A percentile compares a stretch with the other conserved stretches of the same genome.
Conservation (phyloP, 2,888 invertebrate species). For the Argyresthia goedartella region DNA sequence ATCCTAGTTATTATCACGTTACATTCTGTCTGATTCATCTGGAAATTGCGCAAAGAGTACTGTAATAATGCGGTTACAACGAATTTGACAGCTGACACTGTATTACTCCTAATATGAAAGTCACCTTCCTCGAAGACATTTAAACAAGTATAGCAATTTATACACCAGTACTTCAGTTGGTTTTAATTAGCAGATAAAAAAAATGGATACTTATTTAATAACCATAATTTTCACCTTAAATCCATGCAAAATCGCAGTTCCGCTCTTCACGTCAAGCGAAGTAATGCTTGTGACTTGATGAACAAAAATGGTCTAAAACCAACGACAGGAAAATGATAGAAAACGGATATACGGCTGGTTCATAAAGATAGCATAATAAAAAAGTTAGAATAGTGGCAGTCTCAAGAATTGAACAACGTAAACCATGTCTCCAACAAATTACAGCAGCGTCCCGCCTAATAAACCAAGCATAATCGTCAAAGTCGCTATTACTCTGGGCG, state of each 20-base stretch:
- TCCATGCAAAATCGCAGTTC: no score
- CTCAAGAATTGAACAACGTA: slow-evolving; percentile 7
- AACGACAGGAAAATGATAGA: not conserved
- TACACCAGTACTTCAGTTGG: no score
- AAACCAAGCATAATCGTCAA: slow-evolving; percentile 22
- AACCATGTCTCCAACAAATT: not conserved
- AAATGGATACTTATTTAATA: no score
- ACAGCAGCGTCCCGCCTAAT: slow-evolving; percentile 8
- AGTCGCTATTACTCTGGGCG: slow-evolving; percentile 16
- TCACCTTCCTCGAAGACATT: not conserved
- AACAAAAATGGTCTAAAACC: not conserved
- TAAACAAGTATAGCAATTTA: no score
- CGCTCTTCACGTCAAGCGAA: no score
- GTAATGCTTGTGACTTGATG: no score
- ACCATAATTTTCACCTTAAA: no score
- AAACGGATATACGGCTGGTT: not conserved
- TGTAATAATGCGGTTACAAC: not conserved
- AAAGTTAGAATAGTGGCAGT: slow-evolving; percentile 2
- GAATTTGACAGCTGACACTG: not conserved
- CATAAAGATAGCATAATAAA: not conserved
- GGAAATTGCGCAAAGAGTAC: slow-evolving; percentile 6
- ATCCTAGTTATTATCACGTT: slow-evolving; percentile 69
- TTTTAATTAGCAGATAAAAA: no score
- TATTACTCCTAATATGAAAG: no score
- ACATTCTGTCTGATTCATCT: slow-evolving; percentile 45